Base-by-base conservation (phyloP, 1,140 invertebrate species). In the Goniozus legneri region DNA sequence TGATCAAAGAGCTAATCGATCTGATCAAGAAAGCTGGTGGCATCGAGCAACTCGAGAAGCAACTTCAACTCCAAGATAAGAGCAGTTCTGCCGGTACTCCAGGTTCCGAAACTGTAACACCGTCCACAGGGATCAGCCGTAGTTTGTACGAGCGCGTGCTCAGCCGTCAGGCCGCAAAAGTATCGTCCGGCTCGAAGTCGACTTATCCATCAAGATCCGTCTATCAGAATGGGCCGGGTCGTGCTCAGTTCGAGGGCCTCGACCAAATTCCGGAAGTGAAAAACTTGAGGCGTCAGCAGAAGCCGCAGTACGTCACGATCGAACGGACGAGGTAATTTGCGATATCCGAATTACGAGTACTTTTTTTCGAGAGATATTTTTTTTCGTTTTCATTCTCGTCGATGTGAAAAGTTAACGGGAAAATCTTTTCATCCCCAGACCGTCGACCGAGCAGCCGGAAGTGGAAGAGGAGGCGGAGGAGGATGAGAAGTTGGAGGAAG, bases 11-110 rank as follows among this genome's bases (percentile, higher is more conserved):
- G 65, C 69, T 92, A 0, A 86, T 92, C 32, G 84, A 85, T 52
- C 73, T 92, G 0, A 92, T 92, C 33, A 89, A 87, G 64, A 91
- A 91, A 83, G 84, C 88, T 47, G 82, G 79, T 64, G 88, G 88
- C 13, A 79, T 91, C 2, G 88, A 90, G 64, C 84, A 91, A 58
- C 66, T 91, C 8, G 88, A 91, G 62, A 91, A 88, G 61, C 87
- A 90, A 44, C 65, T 91, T 19, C 72, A 80, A 19, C 57, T 80
- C 3, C 77, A 83, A 37, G 81, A 82, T n/a, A 75, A 73, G 22
- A 66, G 60, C 34, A 44, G 58, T 3, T 66, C 62, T 14, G 41
- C 48, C n/a, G n/a, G n/a, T n/a, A 64, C 52, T 20, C 36, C 54
- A 1, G 48, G 32, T 14, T 49, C 39, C 6, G 65, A 64, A 20